Conservation (phyloP, 2,113 vertebrate species). For the Aegotheles bennettii region DNA sequence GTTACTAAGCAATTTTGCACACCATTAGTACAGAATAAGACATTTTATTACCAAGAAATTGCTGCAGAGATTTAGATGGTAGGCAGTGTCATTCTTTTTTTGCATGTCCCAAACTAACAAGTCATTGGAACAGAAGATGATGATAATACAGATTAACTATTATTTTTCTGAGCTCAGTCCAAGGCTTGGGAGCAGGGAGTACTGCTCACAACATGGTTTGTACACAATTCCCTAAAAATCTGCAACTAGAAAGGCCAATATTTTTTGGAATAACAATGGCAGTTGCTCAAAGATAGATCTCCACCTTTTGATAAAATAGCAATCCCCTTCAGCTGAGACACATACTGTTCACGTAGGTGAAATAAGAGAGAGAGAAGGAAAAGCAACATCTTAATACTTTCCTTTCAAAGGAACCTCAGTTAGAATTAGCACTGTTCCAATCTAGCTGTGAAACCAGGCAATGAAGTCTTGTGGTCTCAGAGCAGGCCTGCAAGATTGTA, state of each 20-base stretch:
- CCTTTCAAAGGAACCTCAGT: not conserved
- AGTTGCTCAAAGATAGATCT: not conserved
- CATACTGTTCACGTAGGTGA: fast-evolving
- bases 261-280: not conserved
- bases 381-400: not conserved
- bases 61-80: not conserved
- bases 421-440: not conserved
- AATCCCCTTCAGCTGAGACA: not conserved
- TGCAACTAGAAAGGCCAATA: not conserved
- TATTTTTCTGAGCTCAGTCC: not conserved
- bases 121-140: not conserved
- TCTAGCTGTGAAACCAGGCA: not conserved
- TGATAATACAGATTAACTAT: not conserved
- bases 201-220: not conserved
- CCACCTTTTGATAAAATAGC: not conserved
- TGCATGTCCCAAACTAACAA: not conserved
- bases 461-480: not conserved
- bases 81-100: not conserved
- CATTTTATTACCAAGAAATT: not conserved
- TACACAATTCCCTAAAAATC: not conserved
- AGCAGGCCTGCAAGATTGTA: not conserved
- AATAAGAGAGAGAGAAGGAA: not conserved
- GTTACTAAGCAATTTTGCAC: not conserved
- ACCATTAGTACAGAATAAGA: not conserved
- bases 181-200: not conserved